A percentile compares a stretch with the other conserved stretches of the same genome.
phyloP scores from a whole-genome alignment of 2,113 vertebrate species.

The Propithecus coquereli region DNA sequence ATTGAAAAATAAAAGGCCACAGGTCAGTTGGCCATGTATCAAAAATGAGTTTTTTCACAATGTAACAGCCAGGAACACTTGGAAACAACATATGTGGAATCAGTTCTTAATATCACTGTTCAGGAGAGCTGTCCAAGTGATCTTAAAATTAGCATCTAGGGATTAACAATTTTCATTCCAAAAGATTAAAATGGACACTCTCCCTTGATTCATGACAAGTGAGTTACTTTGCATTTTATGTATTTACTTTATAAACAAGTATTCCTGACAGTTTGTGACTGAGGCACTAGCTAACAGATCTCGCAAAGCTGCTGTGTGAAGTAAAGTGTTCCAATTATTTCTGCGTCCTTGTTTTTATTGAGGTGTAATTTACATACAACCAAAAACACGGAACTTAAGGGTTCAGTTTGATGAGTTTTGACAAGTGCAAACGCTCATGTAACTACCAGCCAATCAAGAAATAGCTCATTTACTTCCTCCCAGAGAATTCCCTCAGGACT shows the following conservation, averaged over 20 bases:
- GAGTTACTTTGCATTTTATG: neutral
- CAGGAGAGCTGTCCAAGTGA: neutral
- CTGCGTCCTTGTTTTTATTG: neutral
- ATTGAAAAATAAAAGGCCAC: neutral
- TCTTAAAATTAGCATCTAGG: neutral
- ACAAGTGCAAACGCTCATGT: neutral
- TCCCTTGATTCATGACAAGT: neutral
- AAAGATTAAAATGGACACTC: neutral
- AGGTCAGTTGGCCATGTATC: neutral
- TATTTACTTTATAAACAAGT: neutral
- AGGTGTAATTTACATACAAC: neutral
- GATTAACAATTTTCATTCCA: neutral
- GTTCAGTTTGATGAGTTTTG: neutral
- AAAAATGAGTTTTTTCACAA: neutral
- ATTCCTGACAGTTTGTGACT: neutral
- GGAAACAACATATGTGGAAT: neutral
- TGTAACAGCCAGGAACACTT: neutral
- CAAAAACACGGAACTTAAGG: neutral
- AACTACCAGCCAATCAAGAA: neutral
- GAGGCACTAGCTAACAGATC: neutral
- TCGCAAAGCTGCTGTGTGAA: neutral
- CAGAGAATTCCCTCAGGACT: neutral
- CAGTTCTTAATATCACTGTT: neutral
- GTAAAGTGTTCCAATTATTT: neutral
- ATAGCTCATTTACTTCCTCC: neutral